Percentiles rank a stretch among this genome's conserved stretches.
Evolutionary conservation across 1,140 invertebrate genomes (phyloP).

Genomic region (Hydropsyche tenuis): DNA sequence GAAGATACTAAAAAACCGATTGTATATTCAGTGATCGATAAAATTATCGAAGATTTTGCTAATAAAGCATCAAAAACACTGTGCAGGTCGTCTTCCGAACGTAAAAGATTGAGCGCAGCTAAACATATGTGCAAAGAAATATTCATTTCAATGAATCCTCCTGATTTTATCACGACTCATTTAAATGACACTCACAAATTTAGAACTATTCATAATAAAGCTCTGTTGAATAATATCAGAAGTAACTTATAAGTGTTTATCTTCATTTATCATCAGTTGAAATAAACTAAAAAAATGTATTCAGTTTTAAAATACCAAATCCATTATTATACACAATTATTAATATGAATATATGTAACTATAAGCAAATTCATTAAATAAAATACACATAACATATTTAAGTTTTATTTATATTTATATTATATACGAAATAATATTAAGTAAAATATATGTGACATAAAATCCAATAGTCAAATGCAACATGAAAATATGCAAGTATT

Average conservation of each 20-base stretch:
- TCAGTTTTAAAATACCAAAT: background rate
- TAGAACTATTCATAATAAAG: slow-evolving; percentile 62
- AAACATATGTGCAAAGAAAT: slow-evolving; percentile 65
- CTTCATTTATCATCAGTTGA: no score
- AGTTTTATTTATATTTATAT: no score
- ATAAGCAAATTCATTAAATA: no score
- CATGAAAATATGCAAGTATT: no score
- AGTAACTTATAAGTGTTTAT: slow-evolving; percentile 53
- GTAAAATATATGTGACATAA: no score
- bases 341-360: no score
- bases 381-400: no score
- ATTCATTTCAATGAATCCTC: slow-evolving; percentile 61
- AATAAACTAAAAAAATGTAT: background rate
- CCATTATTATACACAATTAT: no score
- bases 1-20: slow-evolving; percentile 59
- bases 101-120: slow-evolving; percentile 60
- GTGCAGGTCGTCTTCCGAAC: slow-evolving; percentile 55
- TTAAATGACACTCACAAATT: slow-evolving; percentile 65
- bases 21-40: slow-evolving; percentile 60
- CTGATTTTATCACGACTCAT: slow-evolving; percentile 67
- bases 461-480: no score
- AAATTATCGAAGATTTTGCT: slow-evolving; percentile 56
- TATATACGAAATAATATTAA: no score
- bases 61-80: slow-evolving; percentile 56
- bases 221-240: slow-evolving; percentile 47